Evolutionary conservation across 2,113 vertebrate genomes (phyloP), one percentile per base, ranked within the genome.

Genomic region (Ramphastos sulfuratus): DNA sequence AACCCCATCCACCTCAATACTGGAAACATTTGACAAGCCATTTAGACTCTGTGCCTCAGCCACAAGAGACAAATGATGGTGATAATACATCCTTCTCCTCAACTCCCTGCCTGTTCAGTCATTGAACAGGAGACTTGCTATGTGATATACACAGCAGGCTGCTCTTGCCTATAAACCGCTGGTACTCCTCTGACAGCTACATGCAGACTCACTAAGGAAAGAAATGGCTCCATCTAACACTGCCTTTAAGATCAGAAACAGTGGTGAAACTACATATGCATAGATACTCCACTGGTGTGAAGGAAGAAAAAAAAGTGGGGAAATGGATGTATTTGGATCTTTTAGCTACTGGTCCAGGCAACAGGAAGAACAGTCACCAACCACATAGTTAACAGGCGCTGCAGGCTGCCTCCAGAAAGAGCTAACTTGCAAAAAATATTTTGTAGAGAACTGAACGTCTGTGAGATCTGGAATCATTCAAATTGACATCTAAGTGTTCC

Each of bases 261-360:
- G 8, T 4, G 64, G 25, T 9, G 16, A 65, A 39, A 24, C 44
- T 74, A 27, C 66, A 67, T 46, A 42, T 65, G 65, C 12, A 12
- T 1, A 9, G 0, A 0, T 15, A 15, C 21, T 73, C 24, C 46
- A 20, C 1, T 17, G 28, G 28, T 14, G 44, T 10, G 44, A 72
- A 56, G 67, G 39, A 30, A 71, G 33, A 39, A 20, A 55, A 75
- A 9, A 58, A 75, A 9, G 48, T 0, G 2, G 44, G 28, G 18
- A 56, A 7, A 30, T 20, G 15, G 2, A 14, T 0, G 0, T 27
- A 31, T 11, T 5, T 25, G 64, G 44, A 37, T 39, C 13, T 54
- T 78, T 17, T 1, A 72, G 44, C 63, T 35, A 64, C 2, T 21
- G 66, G 39, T 7, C 23, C 52, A 42, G 16, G 30, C 54, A 73